Conservation (phyloP, 2,113 vertebrate species). For the Vanacampus margaritifer region DNA sequence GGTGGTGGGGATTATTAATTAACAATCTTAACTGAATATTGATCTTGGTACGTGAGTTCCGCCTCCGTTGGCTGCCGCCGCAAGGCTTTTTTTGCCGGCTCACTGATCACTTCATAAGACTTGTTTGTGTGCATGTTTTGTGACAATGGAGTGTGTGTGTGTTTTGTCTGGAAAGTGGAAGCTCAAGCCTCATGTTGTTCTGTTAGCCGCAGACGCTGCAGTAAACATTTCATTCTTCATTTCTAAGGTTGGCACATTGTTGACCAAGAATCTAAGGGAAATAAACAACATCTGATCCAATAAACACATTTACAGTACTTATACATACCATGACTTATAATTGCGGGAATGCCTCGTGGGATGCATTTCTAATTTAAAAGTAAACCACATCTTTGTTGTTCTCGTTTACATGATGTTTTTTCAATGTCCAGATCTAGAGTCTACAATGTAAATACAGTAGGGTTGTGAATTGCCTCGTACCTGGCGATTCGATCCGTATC, state of each 20-base stretch:
- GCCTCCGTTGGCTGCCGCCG: neutral
- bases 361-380: no score
- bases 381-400: neutral
- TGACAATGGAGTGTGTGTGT: neutral
- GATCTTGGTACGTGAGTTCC: neutral
- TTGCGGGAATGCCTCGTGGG: no score
- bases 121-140: neutral
- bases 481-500: no score
- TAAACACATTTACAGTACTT: no score
- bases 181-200: neutral
- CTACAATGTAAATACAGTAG: no score
- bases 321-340: no score
- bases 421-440: neutral
- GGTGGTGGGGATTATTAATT: neutral
- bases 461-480: no score
- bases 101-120: neutral
- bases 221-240: no score
- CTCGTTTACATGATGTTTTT: neutral
- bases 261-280: no score
- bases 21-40: neutral
- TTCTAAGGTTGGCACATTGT: no score
- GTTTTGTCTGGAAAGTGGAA: neutral
- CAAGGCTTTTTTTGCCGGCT: neutral
- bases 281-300: no score
- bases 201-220: neutral